Percentiles rank a stretch among this genome's conserved stretches.
phyloP scores from a whole-genome alignment of 2,888 invertebrate genomes.

The Priapulus caudatus region DNA sequence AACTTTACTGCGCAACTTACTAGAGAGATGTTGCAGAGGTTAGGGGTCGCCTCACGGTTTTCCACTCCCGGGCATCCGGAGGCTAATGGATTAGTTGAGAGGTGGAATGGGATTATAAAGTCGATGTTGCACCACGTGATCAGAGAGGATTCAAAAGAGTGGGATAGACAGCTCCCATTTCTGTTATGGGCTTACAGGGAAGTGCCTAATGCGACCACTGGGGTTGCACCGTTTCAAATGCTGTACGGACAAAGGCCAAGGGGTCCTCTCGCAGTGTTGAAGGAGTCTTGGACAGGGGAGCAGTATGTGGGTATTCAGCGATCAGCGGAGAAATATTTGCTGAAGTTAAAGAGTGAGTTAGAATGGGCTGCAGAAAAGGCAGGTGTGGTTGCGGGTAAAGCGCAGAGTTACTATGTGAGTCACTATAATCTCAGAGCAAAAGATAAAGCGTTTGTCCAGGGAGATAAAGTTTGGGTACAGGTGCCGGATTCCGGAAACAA shows the following conservation, averaged over 20 bases:
- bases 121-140: not conserved
- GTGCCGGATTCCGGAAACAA: too few species aligned
- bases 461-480: slow-evolving; percentile 19
- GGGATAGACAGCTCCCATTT: not conserved
- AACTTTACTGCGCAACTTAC: not conserved
- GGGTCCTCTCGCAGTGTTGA: not conserved
- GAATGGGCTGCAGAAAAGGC: not conserved
- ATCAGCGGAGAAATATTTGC: not conserved
- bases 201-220: not conserved
- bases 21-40: not conserved
- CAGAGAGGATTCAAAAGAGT: too few species aligned
- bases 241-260: not conserved
- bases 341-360: not conserved
- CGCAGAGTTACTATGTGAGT: slow-evolving; percentile 5
- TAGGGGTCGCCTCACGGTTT: not conserved
- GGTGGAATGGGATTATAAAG: not conserved
- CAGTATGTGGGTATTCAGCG: too few species aligned
- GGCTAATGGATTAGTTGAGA: not conserved
- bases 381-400: not conserved
- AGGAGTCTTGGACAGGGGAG: too few species aligned
- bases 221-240: not conserved
- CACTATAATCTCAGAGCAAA: slow-evolving; percentile 18
- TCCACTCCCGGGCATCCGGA: not conserved
- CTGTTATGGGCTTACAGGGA: not conserved
- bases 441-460: slow-evolving; percentile 11